These are phyloP conservation scores for Sebastes nivosus DNA, from an alignment of 2,797 vertebrate species.

Conservation along the genomic window DNA sequence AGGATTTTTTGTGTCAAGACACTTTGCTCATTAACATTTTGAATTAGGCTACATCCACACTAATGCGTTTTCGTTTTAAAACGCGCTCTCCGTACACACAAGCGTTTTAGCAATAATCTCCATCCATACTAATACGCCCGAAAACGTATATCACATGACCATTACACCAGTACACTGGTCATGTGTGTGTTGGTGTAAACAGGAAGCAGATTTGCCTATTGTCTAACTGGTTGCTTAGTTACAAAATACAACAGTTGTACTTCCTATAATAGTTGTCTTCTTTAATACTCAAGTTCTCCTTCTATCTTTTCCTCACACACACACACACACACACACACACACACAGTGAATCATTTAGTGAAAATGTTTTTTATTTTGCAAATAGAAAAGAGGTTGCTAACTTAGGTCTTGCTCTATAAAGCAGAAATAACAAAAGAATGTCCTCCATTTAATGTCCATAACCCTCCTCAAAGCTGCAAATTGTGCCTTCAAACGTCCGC, in stretches of 20 bases:
- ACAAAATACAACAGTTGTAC: neutral
- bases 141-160: too few relatives aligned
- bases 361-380: neutral
- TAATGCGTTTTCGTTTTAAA: fast-evolving
- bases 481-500: too few relatives aligned
- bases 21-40: neutral
- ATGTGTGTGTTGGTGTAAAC: fast-evolving
- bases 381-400: too few relatives aligned
- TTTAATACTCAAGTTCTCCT: neutral
- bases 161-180: neutral
- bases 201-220: neutral
- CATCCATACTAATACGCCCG: too few relatives aligned
- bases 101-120: too few relatives aligned
- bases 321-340: too few relatives aligned
- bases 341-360: neutral
- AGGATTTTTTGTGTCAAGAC: neutral
- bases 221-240: neutral
- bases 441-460: too few relatives aligned
- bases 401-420: too few relatives aligned
- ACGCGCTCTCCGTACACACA: neutral
- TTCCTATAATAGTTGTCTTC: neutral
- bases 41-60: neutral
- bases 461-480: too few relatives aligned
- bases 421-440: too few relatives aligned
- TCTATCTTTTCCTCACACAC: neutral